Evolutionary conservation across 2,113 vertebrate species (phyloP).

Genomic region (Hippocampus mohnikei): DNA sequence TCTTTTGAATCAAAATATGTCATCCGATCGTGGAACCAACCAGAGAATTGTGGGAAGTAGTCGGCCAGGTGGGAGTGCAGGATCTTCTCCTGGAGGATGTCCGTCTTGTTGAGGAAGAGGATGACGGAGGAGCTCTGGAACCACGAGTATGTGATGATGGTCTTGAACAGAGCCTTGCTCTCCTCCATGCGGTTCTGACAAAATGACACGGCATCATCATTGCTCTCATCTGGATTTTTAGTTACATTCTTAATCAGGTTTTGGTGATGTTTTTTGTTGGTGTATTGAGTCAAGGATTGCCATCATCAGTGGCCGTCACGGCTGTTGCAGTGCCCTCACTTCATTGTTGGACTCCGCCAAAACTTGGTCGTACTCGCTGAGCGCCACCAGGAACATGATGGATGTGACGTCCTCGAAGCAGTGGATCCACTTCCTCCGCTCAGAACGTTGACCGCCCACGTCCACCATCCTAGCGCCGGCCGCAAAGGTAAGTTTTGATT

Average conservation of each 20-base stretch:
- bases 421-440: slow-evolving; percentile 99
- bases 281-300: too few relatives aligned
- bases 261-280: too few relatives aligned
- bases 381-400: slow-evolving; percentile 97
- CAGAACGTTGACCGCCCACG: slow-evolving; percentile 96
- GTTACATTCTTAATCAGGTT: too few relatives aligned
- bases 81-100: slow-evolving; percentile 88
- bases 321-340: slow-evolving; percentile 68
- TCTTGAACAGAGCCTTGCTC: slow-evolving; percentile 87
- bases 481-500: background rate
- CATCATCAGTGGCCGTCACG: background rate
- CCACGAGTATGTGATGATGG: slow-evolving; percentile 88
- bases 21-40: slow-evolving; percentile 49
- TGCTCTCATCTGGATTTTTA: background rate
- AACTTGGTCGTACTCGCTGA: slow-evolving; percentile 98
- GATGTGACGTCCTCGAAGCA: slow-evolving; percentile 99
- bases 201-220: background rate
- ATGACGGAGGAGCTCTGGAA: slow-evolving; percentile 87
- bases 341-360: slow-evolving; percentile 95
- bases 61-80: slow-evolving; percentile 78
- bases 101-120: slow-evolving; percentile 89
- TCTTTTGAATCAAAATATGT: too few relatives aligned
- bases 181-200: slow-evolving; percentile 78
- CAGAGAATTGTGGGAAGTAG: slow-evolving; percentile 87
- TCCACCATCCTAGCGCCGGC: slow-evolving; percentile 90